Evolutionary conservation across 2,888 invertebrate genomes (phyloP), one percentile per base, ranked within the genome.

Genomic region (Drosophila vallismaia): DNA sequence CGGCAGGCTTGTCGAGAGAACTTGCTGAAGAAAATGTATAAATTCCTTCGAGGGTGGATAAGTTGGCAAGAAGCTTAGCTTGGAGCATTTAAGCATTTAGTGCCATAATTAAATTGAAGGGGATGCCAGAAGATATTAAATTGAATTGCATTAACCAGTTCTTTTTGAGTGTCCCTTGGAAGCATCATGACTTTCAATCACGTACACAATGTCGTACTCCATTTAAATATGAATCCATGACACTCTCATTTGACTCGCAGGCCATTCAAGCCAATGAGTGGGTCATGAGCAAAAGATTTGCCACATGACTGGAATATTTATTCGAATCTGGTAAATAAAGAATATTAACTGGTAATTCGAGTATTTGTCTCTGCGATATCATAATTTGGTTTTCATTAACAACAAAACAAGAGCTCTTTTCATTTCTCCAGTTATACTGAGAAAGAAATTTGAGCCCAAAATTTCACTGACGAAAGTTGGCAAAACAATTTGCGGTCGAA

Each of bases 51-150:
- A 6, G 36, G 52, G 31, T 33, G 46, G 46, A 12, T 29, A 42
- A 42, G 40, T 4, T 40, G 63, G 38, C 9, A 31, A 14, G n/a
- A 7, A 26, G 63, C 31, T n/a, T 7, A 12, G n/a, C 42, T 28
- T 6, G 28, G 40, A 64, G 46, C 64, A 53, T 53, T 49, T 48
- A 40, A 48, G 38, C 67, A 33, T 68, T 67, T 38, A 55, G 50
- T 28, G 49, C 26, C 36, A 14, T 67, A 67, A 67, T 68, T 45
- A 66, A 68, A 67, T 56, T 67, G 44, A 38, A 67, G 24, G 10
- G 44, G 42, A 28, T 9, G 10, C 14, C 12, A 31, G 2, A 40
- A 54, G 33, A 52, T 36, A 40, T 38, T 48, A 44, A 54, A 49
- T 44, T 45, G 44, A 64, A 64, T 64, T 46, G 51, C 31, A 38